Percentiles rank a stretch among this genome's conserved stretches.
Evolutionary conservation across 2,797 vertebrate species (phyloP).

Genomic region (Crenichthys baileyi): DNA sequence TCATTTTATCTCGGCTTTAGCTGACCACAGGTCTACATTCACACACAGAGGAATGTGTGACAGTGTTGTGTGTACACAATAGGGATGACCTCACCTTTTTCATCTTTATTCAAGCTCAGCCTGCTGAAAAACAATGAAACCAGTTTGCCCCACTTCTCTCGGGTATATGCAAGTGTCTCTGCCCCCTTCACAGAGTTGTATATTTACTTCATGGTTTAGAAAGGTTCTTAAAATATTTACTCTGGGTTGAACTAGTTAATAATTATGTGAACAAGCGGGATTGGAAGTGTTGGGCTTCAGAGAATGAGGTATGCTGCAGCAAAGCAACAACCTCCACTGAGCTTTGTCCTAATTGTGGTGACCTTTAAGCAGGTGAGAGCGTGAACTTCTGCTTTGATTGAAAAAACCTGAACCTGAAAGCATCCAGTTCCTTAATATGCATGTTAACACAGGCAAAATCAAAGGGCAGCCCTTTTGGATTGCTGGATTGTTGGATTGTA

Average conservation of each 20-base stretch:
- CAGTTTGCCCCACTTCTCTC: conserved; percentile 31
- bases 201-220: conserved; percentile 65
- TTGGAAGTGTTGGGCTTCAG: conserved; percentile 36
- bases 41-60: conserved; percentile 59
- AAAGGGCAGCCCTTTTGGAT: background rate
- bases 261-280: conserved; percentile 70
- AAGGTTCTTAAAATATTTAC: conserved; percentile 70
- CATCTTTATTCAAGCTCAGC: conserved; percentile 53
- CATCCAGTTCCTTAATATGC: background rate
- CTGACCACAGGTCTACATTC: conserved; percentile 28
- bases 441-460: background rate
- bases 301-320: conserved; percentile 12
- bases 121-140: conserved; percentile 69
- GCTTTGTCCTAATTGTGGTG: conserved; percentile 37
- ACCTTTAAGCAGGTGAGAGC: conserved; percentile 26
- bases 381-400: conserved; percentile 22
- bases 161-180: conserved; percentile 16
- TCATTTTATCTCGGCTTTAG: conserved; percentile 29
- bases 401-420: conserved; percentile 4
- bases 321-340: conserved; percentile 22
- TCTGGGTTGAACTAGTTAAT: conserved; percentile 72
- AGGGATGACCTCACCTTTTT: conserved; percentile 77
- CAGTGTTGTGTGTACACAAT: conserved; percentile 66
- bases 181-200: conserved; percentile 34
- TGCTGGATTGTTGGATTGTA: background rate